Percentiles rank a stretch among this genome's conserved stretches.
Conservation (phyloP, 1,140 invertebrate species). For the Euura lappo region DNA sequence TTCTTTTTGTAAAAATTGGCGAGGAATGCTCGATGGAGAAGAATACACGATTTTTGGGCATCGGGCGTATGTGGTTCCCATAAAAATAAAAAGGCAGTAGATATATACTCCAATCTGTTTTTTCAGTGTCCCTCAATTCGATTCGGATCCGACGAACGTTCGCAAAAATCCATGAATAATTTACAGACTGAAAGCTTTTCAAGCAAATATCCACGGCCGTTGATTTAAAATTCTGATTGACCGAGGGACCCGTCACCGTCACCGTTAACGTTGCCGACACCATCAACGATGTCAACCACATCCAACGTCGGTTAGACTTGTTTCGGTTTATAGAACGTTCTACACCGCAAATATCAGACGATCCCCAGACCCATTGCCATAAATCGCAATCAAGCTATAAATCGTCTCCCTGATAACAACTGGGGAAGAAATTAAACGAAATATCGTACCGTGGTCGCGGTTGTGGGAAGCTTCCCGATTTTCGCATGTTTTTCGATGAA, state of each 20-base stretch:
- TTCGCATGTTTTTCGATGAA: no score
- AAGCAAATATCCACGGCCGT: conserved; percentile 35
- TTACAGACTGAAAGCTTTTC: conserved; percentile 45
- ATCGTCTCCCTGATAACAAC: neutral
- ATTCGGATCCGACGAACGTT: neutral
- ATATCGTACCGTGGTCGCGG: neutral
- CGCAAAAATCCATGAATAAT: conserved; percentile 40
- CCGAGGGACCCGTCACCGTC: conserved; percentile 15
- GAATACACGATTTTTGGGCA: no score
- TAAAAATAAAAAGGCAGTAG: no score
- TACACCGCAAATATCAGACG: no score
- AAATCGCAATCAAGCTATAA: neutral
- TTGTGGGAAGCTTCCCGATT: neutral
- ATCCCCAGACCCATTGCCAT: neutral
- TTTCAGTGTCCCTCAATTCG: neutral
- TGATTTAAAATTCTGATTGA: conserved; percentile 53
- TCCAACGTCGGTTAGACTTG: neutral
- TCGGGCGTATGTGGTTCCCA: no score
- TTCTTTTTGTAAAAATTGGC: no score
- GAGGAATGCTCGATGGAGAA: no score
- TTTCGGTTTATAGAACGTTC: no score
- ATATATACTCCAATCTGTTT: neutral
- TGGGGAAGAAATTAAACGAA: neutral
- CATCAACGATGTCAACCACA: neutral
- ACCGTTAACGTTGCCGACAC: neutral